phyloP scores from a whole-genome alignment of 2,888 invertebrate species.

The Acleris sparsana region DNA sequence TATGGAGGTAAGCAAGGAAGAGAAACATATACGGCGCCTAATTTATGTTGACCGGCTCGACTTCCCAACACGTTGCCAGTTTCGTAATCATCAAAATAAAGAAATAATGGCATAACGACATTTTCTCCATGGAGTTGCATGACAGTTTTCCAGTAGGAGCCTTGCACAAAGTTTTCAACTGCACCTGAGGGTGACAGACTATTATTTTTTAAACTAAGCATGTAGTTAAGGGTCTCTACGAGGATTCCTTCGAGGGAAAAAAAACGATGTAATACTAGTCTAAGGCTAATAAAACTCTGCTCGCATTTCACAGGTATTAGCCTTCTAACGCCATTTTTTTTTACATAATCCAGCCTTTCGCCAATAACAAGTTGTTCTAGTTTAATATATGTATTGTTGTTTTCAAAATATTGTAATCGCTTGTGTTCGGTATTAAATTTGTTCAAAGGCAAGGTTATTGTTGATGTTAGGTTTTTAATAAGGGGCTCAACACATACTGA shows the following conservation, averaged over 20 bases:
- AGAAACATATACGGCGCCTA: slow-evolving; percentile 16
- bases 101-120: slow-evolving; percentile 6
- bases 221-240: slow-evolving; percentile 1
- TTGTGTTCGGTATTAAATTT: slow-evolving; percentile 26
- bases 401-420: slow-evolving; percentile 18
- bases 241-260: slow-evolving; percentile 3
- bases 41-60: slow-evolving; percentile 11
- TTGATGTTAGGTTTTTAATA: neutral
- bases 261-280: neutral
- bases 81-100: slow-evolving; percentile 8
- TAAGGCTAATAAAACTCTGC: slow-evolving; percentile 2
- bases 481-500: neutral
- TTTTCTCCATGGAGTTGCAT: neutral
- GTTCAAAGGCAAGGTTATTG: neutral
- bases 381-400: slow-evolving; percentile 19
- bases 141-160: slow-evolving; percentile 8
- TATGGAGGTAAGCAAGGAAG: slow-evolving; percentile 11
- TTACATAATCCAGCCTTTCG: slow-evolving; percentile 13
- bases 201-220: neutral
- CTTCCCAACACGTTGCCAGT: slow-evolving; percentile 13
- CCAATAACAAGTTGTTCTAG: slow-evolving; percentile 28
- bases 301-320: neutral
- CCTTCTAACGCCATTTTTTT: neutral
- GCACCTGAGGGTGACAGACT: neutral
- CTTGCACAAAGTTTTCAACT: slow-evolving; percentile 10